phyloP scores from a whole-genome alignment of 2,113 vertebrate species.

The Heteronetta atricapilla region DNA sequence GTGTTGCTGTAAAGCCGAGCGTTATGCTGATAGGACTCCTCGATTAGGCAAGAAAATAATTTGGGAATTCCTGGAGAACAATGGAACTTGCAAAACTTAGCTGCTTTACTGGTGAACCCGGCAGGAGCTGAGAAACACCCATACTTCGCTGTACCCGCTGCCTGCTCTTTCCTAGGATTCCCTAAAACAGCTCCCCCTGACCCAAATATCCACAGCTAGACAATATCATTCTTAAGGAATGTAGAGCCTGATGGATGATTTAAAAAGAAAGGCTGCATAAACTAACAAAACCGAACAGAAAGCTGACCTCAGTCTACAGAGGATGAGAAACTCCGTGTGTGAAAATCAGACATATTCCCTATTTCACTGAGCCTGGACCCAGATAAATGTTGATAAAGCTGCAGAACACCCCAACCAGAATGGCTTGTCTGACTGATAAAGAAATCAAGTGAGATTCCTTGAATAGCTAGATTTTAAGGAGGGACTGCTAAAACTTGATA shows the following conservation, averaged over 20 bases:
- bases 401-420: background rate
- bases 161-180: background rate
- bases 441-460: constrained; percentile 30
- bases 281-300: constrained; percentile 22
- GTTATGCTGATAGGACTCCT: background rate
- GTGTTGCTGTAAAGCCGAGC: background rate
- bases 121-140: background rate
- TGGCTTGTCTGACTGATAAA: constrained; percentile 34
- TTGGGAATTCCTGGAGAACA: background rate
- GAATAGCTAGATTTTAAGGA: constrained; percentile 40
- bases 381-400: constrained; percentile 16
- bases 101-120: background rate
- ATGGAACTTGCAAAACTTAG: background rate
- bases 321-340: background rate
- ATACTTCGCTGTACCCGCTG: background rate
- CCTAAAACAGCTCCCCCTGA: background rate
- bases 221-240: background rate
- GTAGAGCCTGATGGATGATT: background rate
- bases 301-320: background rate
- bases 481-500: background rate
- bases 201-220: background rate
- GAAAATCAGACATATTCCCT: background rate
- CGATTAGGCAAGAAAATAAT: background rate
- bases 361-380: background rate
- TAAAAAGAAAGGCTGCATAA: background rate